Conservation (phyloP, 2,888 invertebrate species). For the Acholoe squamosa region DNA sequence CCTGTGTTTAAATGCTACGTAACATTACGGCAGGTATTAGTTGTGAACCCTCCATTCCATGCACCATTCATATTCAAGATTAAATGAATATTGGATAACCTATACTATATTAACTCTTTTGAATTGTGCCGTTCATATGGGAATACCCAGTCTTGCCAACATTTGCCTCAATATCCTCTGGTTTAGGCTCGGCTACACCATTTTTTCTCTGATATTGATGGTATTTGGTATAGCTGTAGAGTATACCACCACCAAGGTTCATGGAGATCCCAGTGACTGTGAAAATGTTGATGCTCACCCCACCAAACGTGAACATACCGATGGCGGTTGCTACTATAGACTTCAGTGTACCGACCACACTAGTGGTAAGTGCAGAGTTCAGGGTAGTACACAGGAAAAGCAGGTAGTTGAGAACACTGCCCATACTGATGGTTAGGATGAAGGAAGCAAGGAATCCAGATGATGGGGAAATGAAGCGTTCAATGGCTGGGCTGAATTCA, state of each 20-base stretch:
- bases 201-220: constrained; percentile 71
- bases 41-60: too few relatives aligned
- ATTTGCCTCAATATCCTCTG: not conserved
- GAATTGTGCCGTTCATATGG: not conserved
- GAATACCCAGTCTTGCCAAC: not conserved
- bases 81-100: too few relatives aligned
- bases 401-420: constrained; percentile 83
- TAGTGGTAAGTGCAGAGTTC: constrained; percentile 84
- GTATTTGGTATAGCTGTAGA: constrained; percentile 83
- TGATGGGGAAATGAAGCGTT: constrained; percentile 66
- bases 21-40: too few relatives aligned
- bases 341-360: constrained; percentile 83
- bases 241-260: constrained; percentile 82
- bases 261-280: constrained; percentile 82
- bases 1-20: too few relatives aligned
- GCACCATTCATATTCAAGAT: too few relatives aligned
- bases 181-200: not conserved
- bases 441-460: constrained; percentile 79
- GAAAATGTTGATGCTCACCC: constrained; percentile 80
- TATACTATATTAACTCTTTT: not conserved
- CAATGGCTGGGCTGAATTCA: constrained; percentile 72
- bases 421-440: constrained; percentile 77
- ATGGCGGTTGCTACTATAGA: constrained; percentile 83
- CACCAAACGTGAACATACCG: constrained; percentile 83
- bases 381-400: constrained; percentile 84